Percentiles rank a stretch among this genome's conserved stretches.
phyloP scores from a whole-genome alignment of 1,140 invertebrate species.

The Halyomorpha halys region DNA sequence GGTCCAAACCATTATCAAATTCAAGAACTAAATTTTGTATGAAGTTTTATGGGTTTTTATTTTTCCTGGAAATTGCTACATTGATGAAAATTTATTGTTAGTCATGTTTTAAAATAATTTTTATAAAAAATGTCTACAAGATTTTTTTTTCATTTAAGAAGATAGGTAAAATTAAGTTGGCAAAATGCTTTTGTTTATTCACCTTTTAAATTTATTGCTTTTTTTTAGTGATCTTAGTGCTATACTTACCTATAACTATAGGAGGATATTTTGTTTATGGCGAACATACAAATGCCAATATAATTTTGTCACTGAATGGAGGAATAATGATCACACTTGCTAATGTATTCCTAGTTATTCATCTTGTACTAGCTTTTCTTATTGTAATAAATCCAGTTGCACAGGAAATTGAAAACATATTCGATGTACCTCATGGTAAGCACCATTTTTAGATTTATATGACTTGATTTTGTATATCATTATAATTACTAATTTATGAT shows the following conservation, averaged over 20 bases:
- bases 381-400: conserved; percentile 55
- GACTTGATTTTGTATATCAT: too few species aligned
- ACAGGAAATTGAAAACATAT: conserved; percentile 57
- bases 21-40: too few species aligned
- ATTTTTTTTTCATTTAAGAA: too few species aligned
- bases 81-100: too few species aligned
- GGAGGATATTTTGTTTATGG: conserved; percentile 51
- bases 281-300: conserved; percentile 42
- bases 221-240: conserved; percentile 43
- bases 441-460: conserved; percentile 16
- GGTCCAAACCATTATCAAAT: too few species aligned
- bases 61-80: too few species aligned
- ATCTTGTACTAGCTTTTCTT: conserved; percentile 51
- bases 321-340: conserved; percentile 41
- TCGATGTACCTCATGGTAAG: conserved; percentile 51
- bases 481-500: too few species aligned
- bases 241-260: conserved; percentile 47
- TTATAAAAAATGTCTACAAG: too few species aligned
- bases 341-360: conserved; percentile 49
- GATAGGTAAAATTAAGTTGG: too few species aligned
- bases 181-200: too few species aligned
- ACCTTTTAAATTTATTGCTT: conserved; percentile 27
- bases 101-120: too few species aligned
- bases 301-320: conserved; percentile 41
- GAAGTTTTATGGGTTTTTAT: too few species aligned